phyloP scores from a whole-genome alignment of 1,140 invertebrate genomes.

The fruit fly (Drosophila melanogaster) region Release_6_plus_ISO1_MT NT_037436.4:16644001-16644500 shows the following conservation, averaged over 20 bases:
- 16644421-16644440: slow-evolving; percentile 54
- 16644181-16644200: slow-evolving; percentile 28
- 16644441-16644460: slow-evolving; percentile 44
- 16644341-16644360: slow-evolving; percentile 48
- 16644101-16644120: too few species aligned
- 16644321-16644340: slow-evolving; percentile 43
- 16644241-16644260: slow-evolving; percentile 40
- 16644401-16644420: slow-evolving; percentile 80
- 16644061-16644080: too few species aligned
- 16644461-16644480: slow-evolving; percentile 49
- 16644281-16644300: slow-evolving; percentile 29
- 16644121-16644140: too few species aligned
- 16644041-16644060: too few species aligned
- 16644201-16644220: slow-evolving; percentile 26
- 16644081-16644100: too few species aligned
- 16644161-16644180: too few species aligned
- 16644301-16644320: slow-evolving; percentile 51
- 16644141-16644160: too few species aligned
- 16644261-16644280: slow-evolving; percentile 37
- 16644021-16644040: too few species aligned
- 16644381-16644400: slow-evolving; percentile 58
- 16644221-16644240: slow-evolving; percentile 56
- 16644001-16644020: too few species aligned
- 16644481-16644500: slow-evolving; percentile 11
- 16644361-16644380: slow-evolving; percentile 65